Base-by-base conservation (phyloP, 2,888 invertebrate genomes). In the Gymnosoma rotundatum region DNA sequence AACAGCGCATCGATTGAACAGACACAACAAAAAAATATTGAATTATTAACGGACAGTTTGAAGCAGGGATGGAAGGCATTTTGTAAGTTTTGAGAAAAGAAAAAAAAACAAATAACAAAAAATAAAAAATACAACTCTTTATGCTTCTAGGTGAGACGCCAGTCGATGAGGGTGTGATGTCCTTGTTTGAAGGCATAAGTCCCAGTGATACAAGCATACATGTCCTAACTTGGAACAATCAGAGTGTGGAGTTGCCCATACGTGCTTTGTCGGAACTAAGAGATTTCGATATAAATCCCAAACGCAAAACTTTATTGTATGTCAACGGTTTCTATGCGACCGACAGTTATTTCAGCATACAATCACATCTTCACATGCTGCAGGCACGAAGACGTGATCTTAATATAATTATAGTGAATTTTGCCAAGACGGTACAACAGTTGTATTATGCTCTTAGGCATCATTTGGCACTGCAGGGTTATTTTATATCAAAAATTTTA, bases 381-480 rank as follows among this genome's bases (percentile, higher is more conserved):
- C 91, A 91, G 75, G 25, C 69, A 0, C 83, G 87, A 4, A 87
- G 91, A 0, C 86, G 90, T 0, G 91, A 91, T 78, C 87, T 91
- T 5, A 91, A 91, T 76, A 85, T 91, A 0, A 87, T 91, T 6
- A 61, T 91, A 1, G 90, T 91, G 21, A 89, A 91, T 52, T 90
- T 91, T 80, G 90, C 90, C 38, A 87, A 88, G 7, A 86, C 88
- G 78, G 86, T 90, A 60, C 86, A 88, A 7, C 91, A 91, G 8
- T 83, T 91, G 4, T 91, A 91, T 72, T 90, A 89, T 52, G 87
- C 91, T 0, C 87, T 91, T n/a, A 88, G 89, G 8, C 91, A 90
- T 78, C 90, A 91, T 75, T 80, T 90, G 1, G 83, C 87, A 0
- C 87, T 91, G 12, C 87, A 90, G 52, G 91, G 88, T 7, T 90